phyloP scores from a whole-genome alignment of 2,888 invertebrate species.

The Idaea straminata region DNA sequence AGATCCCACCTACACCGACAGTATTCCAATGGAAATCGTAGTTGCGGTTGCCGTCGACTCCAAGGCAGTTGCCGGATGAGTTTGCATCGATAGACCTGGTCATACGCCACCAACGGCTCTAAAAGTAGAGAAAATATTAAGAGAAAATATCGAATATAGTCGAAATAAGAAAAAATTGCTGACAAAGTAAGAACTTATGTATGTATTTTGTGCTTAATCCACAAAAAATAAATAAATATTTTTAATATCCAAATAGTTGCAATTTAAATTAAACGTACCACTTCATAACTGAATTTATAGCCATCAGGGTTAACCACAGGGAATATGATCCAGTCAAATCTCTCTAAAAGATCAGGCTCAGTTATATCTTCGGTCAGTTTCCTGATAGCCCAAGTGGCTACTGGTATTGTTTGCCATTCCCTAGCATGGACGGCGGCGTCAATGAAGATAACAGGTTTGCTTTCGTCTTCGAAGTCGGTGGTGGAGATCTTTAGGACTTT shows the following conservation, averaged over 20 bases:
- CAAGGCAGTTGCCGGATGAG: conserved; percentile 71
- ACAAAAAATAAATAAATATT: no score
- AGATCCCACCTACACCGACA: conserved; percentile 79
- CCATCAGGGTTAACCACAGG: conserved; percentile 87
- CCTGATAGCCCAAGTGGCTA: conserved; percentile 82
- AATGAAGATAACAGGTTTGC: conserved; percentile 80
- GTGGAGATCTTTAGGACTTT: conserved; percentile 81
- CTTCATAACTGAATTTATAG: conserved; percentile 78
- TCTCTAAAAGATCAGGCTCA: conserved; percentile 77
- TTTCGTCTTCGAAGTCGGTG: conserved; percentile 58
- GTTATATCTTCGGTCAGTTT: conserved; percentile 81
- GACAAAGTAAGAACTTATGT: no score
- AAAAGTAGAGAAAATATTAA: conserved; percentile 6
- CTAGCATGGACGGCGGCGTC: conserved; percentile 83
- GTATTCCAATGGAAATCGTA: conserved; percentile 86
- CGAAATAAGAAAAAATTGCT: no score
- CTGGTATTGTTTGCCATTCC: conserved; percentile 86
- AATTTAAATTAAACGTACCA: conserved; percentile 47
- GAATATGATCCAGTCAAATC: conserved; percentile 83
- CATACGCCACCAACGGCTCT: conserved; percentile 85
- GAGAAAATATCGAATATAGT: no score
- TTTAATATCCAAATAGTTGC: no score
- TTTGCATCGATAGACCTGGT: conserved; percentile 77
- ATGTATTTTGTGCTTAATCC: no score
- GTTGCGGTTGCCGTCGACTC: conserved; percentile 89